These are phyloP conservation scores for Cremastobaeus sp. DNA, from an alignment of 2,888 invertebrate genomes.

Conservation along the genomic window DNA sequence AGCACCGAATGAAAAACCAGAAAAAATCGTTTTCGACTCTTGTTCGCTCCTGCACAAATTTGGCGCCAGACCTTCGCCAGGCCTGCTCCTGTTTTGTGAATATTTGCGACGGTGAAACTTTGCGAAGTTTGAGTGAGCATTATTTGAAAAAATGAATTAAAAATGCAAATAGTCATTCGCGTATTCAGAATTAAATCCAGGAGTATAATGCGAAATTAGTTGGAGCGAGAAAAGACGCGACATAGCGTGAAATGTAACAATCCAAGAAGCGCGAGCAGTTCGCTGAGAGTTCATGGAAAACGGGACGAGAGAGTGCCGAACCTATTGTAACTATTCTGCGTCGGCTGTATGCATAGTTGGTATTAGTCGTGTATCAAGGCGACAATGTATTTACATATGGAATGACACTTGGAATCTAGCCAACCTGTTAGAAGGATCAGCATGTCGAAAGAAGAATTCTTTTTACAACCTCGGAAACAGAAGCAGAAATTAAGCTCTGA, in stretches of 20 bases:
- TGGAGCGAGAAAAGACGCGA: conserved; percentile 68
- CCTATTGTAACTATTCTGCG: conserved; percentile 12
- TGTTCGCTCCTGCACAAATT: no score
- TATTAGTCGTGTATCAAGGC: conserved; percentile 45
- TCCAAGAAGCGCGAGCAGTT: conserved; percentile 34
- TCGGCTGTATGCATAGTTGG: conserved; percentile 18
- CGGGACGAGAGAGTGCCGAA: background rate
- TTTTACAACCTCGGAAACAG: conserved; percentile 70
- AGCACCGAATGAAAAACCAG: no score
- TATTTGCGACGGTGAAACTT: no score
- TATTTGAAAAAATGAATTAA: no score
- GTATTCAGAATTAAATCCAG: conserved; percentile 27
- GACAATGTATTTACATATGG: conserved; percentile 68
- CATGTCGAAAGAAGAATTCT: conserved; percentile 63
- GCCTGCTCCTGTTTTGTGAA: no score
- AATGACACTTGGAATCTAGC: conserved; percentile 69
- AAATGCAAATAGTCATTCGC: no score
- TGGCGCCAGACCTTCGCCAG: no score
- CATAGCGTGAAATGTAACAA: conserved; percentile 71
- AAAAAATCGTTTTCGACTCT: no score
- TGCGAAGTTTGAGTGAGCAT: no score
- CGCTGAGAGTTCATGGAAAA: conserved; percentile 15
- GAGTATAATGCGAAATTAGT: conserved; percentile 64
- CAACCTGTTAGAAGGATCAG: conserved; percentile 74
- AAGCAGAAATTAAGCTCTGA: no score